Percentiles rank a stretch among this genome's conserved stretches.
phyloP scores from a whole-genome alignment of 2,797 vertebrate genomes.

The Silurus aristotelis region DNA sequence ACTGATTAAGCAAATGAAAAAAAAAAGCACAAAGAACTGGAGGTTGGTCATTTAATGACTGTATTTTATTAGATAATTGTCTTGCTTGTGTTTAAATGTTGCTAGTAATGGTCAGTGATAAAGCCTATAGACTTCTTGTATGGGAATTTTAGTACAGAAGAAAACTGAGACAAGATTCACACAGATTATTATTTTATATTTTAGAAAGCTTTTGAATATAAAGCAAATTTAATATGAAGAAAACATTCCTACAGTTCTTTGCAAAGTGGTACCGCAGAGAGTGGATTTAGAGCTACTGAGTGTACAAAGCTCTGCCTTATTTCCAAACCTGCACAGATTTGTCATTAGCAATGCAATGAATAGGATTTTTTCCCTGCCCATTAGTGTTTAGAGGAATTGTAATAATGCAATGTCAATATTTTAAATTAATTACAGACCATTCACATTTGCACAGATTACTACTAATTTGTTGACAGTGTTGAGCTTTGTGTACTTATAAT shows the following conservation, averaged over 20 bases:
- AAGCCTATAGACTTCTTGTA: constrained; percentile 30
- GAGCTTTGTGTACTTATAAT: constrained; percentile 34
- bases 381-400: background rate
- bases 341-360: constrained; percentile 12
- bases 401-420: constrained; percentile 13
- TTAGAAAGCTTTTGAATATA: background rate
- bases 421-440: constrained; percentile 20
- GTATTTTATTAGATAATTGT: constrained; percentile 17
- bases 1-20: constrained; percentile 21
- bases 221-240: background rate
- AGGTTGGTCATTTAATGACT: constrained; percentile 32
- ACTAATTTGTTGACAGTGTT: constrained; percentile 33
- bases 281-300: background rate
- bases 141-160: constrained; percentile 17
- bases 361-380: background rate
- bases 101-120: constrained; percentile 2
- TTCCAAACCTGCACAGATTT: background rate
- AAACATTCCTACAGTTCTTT: constrained; percentile 43
- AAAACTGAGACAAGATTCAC: constrained; percentile 15
- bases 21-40: constrained; percentile 29
- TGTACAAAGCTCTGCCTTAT: constrained; percentile 8
- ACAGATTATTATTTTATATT: constrained; percentile 15
- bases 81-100: constrained; percentile 41
- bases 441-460: constrained; percentile 25
- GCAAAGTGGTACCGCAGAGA: constrained; percentile 6